A percentile compares a stretch with the other conserved stretches of the same genome.
Evolutionary conservation across 2,888 invertebrate species (phyloP).

Genomic region (Mamestra brassicae): DNA sequence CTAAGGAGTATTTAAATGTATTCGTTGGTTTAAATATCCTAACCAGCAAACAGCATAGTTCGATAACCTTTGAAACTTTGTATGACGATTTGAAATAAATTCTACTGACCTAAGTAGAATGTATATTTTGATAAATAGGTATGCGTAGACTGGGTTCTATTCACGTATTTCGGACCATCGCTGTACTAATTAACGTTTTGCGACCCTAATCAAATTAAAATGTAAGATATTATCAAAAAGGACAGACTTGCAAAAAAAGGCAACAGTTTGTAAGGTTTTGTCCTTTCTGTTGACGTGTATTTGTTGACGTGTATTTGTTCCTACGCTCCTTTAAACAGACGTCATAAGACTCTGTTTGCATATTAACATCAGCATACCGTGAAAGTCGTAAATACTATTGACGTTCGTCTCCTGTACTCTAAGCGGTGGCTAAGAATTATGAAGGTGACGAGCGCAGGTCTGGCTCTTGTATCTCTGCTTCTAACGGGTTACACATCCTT

Average conservation of each 20-base stretch:
- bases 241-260: neutral
- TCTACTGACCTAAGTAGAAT: neutral
- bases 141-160: neutral
- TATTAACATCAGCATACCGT: conserved; percentile 2
- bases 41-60: conserved; percentile 16
- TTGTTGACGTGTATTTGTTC: neutral
- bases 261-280: neutral
- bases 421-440: too few species aligned
- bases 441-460: too few species aligned
- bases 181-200: neutral
- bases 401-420: neutral
- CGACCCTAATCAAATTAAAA: neutral
- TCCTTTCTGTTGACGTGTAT: neutral
- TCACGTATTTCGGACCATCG: neutral
- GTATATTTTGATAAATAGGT: conserved; percentile 8
- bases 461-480: too few species aligned
- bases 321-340: neutral
- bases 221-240: too few species aligned
- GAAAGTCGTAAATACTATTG: neutral
- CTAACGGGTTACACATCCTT: too few species aligned
- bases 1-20: neutral
- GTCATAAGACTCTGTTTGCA: neutral
- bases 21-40: neutral
- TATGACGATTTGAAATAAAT: neutral
- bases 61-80: conserved; percentile 28